Base-by-base conservation (phyloP, 2,113 vertebrate genomes). In the Mobula hypostoma region DNA sequence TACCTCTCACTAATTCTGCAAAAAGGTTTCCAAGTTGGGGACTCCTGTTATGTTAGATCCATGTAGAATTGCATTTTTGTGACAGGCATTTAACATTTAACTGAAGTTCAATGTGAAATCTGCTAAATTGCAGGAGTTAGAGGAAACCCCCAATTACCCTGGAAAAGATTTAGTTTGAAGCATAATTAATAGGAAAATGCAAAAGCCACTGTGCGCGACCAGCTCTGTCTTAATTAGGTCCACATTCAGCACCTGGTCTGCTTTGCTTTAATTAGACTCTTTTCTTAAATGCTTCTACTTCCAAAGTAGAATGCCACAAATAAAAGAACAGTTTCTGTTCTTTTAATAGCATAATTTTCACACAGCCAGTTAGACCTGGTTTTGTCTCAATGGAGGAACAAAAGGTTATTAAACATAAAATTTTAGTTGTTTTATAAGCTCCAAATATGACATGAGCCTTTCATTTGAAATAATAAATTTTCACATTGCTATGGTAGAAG, bases 131-230 rank as follows among this genome's bases (percentile, higher is more conserved):
- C 58, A 17, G 29, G 6, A 29, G 29, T 88, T 88, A 14, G 29
- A 88, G 58, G 85, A 88, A 87, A 63, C 3, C 58, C 29, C 27
- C 85, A 88, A 66, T 88, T 88, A 88, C 58, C 27, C 58, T 88
- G 85, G 85, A 66, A 88, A 88, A 58, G 29, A 61, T n/a, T 88
- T 66, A 66, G 85, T 88, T 88, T 88, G 85, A 63, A 88, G 66
- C 58, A 88, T 32, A 66, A 88, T 88, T 66, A 66, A n/a, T 66
- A n/a, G 58, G 85, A 88, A 88, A n/a, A 88, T 17, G 24, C 58
- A 88, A 66, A 88, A 66, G 12, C 85, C 85, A 87, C 56, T 14
- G 56, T n/a, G 8, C 27, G 3, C 27, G 32, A 32, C 29, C 58
- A 88, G 58, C 27, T 88, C 58, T 61, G 7, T 66, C 66, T 88